A percentile compares a stretch with the other conserved stretches of the same genome.
Evolutionary conservation across 2,888 invertebrate genomes (phyloP).

Genomic region (Acleris literana): DNA sequence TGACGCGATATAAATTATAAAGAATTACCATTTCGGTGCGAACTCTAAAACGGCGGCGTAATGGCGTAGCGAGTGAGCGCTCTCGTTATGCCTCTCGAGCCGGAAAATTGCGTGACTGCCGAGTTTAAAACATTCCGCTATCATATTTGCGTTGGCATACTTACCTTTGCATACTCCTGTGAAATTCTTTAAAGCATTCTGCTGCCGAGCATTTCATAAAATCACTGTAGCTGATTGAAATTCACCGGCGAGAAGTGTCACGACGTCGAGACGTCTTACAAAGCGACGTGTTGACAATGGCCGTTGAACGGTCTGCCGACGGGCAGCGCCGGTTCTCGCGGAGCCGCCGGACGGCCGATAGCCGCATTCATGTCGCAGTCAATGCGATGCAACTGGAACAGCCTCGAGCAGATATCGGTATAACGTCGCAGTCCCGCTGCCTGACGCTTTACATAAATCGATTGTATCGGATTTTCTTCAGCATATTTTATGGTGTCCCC

Average conservation of each 20-base stretch:
- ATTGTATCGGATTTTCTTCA: neutral
- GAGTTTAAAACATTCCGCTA: slow-evolving; percentile 49
- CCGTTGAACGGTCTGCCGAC: slow-evolving; percentile 18
- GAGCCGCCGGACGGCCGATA: neutral
- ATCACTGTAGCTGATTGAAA: slow-evolving; percentile 9
- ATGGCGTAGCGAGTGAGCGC: slow-evolving; percentile 46
- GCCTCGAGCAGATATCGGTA: neutral
- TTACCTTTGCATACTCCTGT: slow-evolving; percentile 25
- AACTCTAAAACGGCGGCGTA: slow-evolving; percentile 46
- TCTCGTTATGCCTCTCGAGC: slow-evolving; percentile 48
- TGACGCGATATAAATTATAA: slow-evolving; percentile 60
- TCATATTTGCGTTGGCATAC: slow-evolving; percentile 42
- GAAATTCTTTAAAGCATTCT: slow-evolving; percentile 23
- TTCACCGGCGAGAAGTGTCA: neutral
- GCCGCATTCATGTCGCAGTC: slow-evolving; percentile 7
- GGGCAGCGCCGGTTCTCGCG: neutral
- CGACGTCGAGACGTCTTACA: slow-evolving; percentile 12
- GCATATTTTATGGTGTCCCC: no score
- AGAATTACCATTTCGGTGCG: slow-evolving; percentile 42
- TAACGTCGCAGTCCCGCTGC: neutral
- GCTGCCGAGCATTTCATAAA: neutral
- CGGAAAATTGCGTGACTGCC: slow-evolving; percentile 57
- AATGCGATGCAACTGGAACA: slow-evolving; percentile 2
- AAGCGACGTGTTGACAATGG: slow-evolving; percentile 30
- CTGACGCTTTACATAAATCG: neutral